A percentile compares a stretch with the other conserved stretches of the same genome.
phyloP scores from a whole-genome alignment of 1,140 invertebrate genomes.

The Cylas formicarius region DNA sequence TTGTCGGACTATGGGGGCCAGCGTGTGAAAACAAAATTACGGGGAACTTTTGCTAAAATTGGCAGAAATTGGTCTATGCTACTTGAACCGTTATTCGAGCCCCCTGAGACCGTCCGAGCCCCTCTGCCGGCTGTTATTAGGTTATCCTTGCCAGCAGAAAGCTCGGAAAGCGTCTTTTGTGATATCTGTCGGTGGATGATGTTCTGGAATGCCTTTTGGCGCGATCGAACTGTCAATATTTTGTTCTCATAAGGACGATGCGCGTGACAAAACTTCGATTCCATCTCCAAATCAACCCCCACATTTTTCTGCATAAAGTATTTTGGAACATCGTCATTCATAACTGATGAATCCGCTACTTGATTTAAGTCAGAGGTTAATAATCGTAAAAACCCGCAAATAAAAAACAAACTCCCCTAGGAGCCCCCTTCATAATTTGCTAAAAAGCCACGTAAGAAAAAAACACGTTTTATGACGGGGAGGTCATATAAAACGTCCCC shows the following conservation, averaged over 20 bases:
- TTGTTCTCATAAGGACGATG: slow-evolving; percentile 6
- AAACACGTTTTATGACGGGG: no score
- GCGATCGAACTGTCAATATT: slow-evolving; percentile 18
- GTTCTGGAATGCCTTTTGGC: background rate
- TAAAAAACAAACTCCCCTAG: no score
- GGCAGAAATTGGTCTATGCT: slow-evolving; percentile 50
- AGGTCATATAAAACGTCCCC: no score
- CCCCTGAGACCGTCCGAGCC: slow-evolving; percentile 28
- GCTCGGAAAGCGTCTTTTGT: slow-evolving; percentile 11
- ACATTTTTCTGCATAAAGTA: no score
- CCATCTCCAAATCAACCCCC: no score
- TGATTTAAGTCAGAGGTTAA: no score
- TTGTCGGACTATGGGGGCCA: no score
- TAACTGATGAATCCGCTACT: no score
- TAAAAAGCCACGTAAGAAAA: no score
- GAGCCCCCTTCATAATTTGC: no score
- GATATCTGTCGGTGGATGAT: background rate
- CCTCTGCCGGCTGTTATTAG: slow-evolving; percentile 37
- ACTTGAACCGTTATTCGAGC: slow-evolving; percentile 36
- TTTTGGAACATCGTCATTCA: no score
- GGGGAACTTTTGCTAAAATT: slow-evolving; percentile 53
- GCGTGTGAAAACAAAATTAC: slow-evolving; percentile 54
- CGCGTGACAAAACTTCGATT: slow-evolving; percentile 9
- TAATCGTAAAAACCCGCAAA: no score
- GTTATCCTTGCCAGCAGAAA: slow-evolving; percentile 31